phyloP scores from a whole-genome alignment of 2,888 invertebrate species.

The Dasysyrphus albostriatus region DNA sequence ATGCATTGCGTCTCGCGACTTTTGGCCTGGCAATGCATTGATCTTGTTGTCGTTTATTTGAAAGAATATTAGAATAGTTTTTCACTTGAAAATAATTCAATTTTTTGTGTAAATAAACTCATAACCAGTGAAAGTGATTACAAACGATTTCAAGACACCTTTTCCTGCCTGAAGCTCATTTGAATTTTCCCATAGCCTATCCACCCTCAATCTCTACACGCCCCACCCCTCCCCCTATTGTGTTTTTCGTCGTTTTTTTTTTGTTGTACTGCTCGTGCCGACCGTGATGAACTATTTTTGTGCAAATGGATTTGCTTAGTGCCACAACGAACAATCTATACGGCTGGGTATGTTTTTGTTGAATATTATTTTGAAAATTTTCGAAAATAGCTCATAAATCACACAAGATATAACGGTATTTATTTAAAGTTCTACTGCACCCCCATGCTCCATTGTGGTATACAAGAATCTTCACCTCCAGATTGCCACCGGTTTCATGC shows the following conservation, averaged over 20 bases:
- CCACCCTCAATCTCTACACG: not conserved
- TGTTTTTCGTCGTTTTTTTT: slow-evolving; percentile 11
- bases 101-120: slow-evolving; percentile 33
- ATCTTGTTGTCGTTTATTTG: slow-evolving; percentile 61
- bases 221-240: not conserved
- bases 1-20: slow-evolving; percentile 41
- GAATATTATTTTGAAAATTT: slow-evolving; percentile 27
- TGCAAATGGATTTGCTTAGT: slow-evolving; percentile 76
- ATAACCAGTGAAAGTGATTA: slow-evolving; percentile 60
- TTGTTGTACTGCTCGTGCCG: slow-evolving; percentile 34
- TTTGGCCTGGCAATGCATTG: slow-evolving; percentile 46
- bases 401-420: slow-evolving; percentile 43
- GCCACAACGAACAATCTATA: slow-evolving; percentile 75
- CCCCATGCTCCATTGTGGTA: slow-evolving; percentile 29
- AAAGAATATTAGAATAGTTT: slow-evolving; percentile 31
- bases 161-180: slow-evolving; percentile 48
- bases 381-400: slow-evolving; percentile 67
- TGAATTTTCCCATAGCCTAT: slow-evolving; percentile 13
- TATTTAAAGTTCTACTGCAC: slow-evolving; percentile 40
- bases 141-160: slow-evolving; percentile 22
- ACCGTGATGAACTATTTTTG: slow-evolving; percentile 74
- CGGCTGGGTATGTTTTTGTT: slow-evolving; percentile 73
- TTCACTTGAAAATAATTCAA: slow-evolving; percentile 39
- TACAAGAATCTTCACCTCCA: slow-evolving; percentile 37
- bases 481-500: slow-evolving; percentile 52